Percentiles rank a stretch among this genome's conserved stretches.
Evolutionary conservation across 2,113 vertebrate species (phyloP).

Genomic region (Electrona antarctica): DNA sequence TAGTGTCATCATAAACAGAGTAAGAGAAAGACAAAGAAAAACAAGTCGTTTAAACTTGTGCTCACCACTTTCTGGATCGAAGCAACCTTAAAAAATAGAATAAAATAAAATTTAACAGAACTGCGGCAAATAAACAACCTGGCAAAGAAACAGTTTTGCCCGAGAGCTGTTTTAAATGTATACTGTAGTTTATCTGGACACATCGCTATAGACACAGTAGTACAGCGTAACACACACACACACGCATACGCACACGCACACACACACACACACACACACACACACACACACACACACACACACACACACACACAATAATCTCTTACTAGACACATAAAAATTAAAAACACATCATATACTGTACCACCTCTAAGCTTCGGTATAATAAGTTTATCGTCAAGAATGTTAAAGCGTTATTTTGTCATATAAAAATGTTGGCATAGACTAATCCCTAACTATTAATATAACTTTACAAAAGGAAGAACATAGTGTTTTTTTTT

Average conservation of each 20-base stretch:
- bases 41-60: conserved; percentile 47
- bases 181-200: conserved; percentile 18
- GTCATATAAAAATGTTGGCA: conserved; percentile 35
- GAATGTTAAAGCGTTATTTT: conserved; percentile 34
- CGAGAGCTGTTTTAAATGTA: neutral
- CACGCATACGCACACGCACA: too few relatives aligned
- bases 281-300: neutral
- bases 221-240: too few relatives aligned
- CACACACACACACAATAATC: conserved; percentile 11
- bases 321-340: conserved; percentile 23
- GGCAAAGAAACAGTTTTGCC: neutral
- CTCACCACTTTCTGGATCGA: conserved; percentile 24
- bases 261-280: neutral
- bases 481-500: conserved; percentile 16
- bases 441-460: conserved; percentile 3
- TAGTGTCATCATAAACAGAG: conserved; percentile 12
- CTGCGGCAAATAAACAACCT: neutral
- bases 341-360: conserved; percentile 4
- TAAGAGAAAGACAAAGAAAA: conserved; percentile 9
- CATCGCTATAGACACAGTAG: conserved; percentile 17
- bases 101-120: conserved; percentile 5
- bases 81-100: conserved; percentile 2
- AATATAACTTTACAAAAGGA: conserved; percentile 13
- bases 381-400: conserved; percentile 1
- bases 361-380: neutral